phyloP scores from a whole-genome alignment of 2,797 vertebrate species.

The Melanotaenia parkinsoni region DNA sequence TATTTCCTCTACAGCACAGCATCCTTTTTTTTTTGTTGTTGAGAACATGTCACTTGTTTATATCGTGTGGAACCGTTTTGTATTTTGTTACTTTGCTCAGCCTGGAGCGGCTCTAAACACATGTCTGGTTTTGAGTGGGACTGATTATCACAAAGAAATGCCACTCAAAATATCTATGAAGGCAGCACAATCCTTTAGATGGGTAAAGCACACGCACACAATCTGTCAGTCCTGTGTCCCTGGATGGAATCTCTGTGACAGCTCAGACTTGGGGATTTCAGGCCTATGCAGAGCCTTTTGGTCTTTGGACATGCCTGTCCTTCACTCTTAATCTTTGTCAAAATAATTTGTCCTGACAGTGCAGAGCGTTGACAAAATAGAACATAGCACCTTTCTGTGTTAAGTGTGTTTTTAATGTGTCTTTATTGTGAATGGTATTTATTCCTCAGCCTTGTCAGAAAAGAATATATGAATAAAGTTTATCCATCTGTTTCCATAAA shows the following conservation, averaged over 20 bases:
- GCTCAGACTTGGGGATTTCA: conserved; percentile 20
- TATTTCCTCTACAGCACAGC: background rate
- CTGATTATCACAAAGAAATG: conserved; percentile 31
- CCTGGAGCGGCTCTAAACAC: conserved; percentile 22
- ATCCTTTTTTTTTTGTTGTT: background rate
- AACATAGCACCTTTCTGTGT: background rate
- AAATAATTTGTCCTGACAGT: background rate
- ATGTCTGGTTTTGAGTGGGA: conserved; percentile 31
- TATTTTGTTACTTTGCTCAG: conserved; percentile 4
- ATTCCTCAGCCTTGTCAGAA: background rate
- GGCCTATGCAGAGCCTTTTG: conserved; percentile 2
- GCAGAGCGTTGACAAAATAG: conserved; percentile 9
- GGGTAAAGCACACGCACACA: conserved; percentile 13
- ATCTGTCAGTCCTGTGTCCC: conserved; percentile 22
- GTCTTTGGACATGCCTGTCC: conserved; percentile 14
- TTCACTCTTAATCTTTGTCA: background rate
- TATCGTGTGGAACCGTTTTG: conserved; percentile 3
- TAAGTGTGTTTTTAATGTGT: too few species aligned
- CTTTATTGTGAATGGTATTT: too few species aligned
- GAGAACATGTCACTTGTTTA: conserved; percentile 11
- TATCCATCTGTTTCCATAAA: conserved; percentile 2
- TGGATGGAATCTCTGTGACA: conserved; percentile 26
- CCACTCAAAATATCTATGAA: conserved; percentile 29
- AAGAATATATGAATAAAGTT: background rate
- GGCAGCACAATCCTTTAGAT: conserved; percentile 20